Evolutionary conservation across 2,113 vertebrate genomes (phyloP).

Genomic region (Sceloporus undulatus): DNA sequence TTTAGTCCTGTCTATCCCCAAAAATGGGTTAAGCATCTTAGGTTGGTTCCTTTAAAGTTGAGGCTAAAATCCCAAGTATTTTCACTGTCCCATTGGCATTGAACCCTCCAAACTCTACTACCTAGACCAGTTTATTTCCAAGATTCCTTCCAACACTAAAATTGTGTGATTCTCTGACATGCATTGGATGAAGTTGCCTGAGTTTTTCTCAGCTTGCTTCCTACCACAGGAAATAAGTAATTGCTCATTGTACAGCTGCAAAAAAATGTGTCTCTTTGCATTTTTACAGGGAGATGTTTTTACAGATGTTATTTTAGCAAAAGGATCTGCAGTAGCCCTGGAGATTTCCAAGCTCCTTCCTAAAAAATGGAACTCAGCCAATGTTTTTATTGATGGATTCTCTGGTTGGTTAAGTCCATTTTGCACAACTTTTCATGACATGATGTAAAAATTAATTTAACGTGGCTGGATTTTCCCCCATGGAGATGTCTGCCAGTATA

Average conservation of each 20-base stretch:
- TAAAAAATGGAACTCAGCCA: conserved; percentile 21
- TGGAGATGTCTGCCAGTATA: conserved; percentile 14
- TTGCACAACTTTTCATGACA: conserved; percentile 26
- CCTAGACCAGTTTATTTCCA: not conserved
- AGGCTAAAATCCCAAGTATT: no score
- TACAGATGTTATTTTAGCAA: conserved; percentile 11
- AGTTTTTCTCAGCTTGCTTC: not conserved
- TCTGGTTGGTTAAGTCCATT: conserved; percentile 38
- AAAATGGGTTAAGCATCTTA: no score
- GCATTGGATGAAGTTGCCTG: not conserved
- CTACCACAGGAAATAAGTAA: not conserved
- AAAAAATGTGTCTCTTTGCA: not conserved
- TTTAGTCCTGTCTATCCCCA: no score
- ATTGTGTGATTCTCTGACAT: not conserved
- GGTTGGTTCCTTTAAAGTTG: no score
- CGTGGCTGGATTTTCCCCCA: conserved; percentile 27
- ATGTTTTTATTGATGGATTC: conserved; percentile 35
- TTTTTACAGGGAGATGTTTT: not conserved
- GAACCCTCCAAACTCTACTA: no score
- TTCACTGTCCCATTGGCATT: no score
- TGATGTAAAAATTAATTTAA: conserved; percentile 48
- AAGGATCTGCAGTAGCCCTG: conserved; percentile 5
- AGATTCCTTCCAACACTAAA: not conserved
- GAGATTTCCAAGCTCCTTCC: conserved; percentile 15
- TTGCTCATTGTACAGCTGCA: not conserved